These are phyloP conservation scores for Arctopsyche grandis DNA, from an alignment of 1,140 invertebrate species.

Conservation along the genomic window DNA sequence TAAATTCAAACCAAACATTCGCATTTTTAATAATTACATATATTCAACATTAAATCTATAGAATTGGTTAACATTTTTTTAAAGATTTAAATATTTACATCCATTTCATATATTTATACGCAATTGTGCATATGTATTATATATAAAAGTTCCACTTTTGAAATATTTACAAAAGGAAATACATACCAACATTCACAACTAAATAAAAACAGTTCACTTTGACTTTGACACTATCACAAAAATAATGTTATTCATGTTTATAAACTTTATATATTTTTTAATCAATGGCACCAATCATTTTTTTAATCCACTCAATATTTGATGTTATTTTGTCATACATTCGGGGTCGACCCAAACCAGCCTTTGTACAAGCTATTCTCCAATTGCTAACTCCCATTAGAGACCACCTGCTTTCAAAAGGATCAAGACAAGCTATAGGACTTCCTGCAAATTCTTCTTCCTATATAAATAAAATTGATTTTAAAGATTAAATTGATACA, in stretches of 20 bases:
- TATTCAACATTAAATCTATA: background rate
- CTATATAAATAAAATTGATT: slow-evolving; percentile 62
- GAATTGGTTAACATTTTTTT: slow-evolving; percentile 14
- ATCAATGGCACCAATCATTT: slow-evolving; percentile 67
- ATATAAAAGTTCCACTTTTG: background rate
- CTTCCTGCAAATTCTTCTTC: slow-evolving; percentile 89
- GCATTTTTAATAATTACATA: too few species aligned
- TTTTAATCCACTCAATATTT: slow-evolving; percentile 82
- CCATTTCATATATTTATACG: background rate
- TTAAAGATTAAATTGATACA: too few species aligned
- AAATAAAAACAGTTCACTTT: background rate
- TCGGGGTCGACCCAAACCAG: slow-evolving; percentile 77
- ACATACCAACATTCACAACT: background rate
- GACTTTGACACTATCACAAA: slow-evolving; percentile 33
- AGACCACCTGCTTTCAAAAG: slow-evolving; percentile 75
- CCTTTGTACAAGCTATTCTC: slow-evolving; percentile 79
- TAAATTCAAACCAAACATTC: too few species aligned
- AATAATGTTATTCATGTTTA: background rate
- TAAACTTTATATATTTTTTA: slow-evolving; percentile 18
- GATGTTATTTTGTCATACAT: slow-evolving; percentile 84
- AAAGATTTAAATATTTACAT: too few species aligned
- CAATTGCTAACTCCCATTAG: slow-evolving; percentile 80
- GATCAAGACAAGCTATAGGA: slow-evolving; percentile 79
- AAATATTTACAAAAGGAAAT: background rate
- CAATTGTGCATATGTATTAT: background rate